phyloP scores from a whole-genome alignment of 2,797 vertebrate genomes.

The Protosalanx chinensis region DNA sequence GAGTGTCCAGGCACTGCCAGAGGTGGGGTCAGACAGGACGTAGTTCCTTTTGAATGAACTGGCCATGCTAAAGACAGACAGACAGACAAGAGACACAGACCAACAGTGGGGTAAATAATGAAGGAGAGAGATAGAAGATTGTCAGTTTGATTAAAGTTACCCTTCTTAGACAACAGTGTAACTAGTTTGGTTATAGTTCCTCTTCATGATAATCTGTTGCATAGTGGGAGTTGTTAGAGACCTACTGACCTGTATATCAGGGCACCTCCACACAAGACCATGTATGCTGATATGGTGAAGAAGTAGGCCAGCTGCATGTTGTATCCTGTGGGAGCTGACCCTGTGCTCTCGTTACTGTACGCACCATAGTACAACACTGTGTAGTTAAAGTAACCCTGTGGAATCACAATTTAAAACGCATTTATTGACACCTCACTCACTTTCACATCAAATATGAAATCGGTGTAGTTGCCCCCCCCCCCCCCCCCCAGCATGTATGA shows the following conservation, averaged over 20 bases:
- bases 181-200: too few species aligned
- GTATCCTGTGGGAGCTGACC: slow-evolving; percentile 60
- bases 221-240: too few species aligned
- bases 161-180: too few species aligned
- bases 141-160: too few species aligned
- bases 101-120: too few species aligned
- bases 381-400: slow-evolving; percentile 86
- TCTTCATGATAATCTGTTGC: too few species aligned
- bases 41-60: slow-evolving; percentile 83
- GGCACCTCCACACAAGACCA: slow-evolving; percentile 82
- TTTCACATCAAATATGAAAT: neutral
- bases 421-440: neutral
- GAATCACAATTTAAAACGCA: slow-evolving; percentile 3
- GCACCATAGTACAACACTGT: slow-evolving; percentile 91
- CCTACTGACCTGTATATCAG: slow-evolving; percentile 85
- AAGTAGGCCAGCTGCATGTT: slow-evolving; percentile 93
- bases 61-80: slow-evolving; percentile 76
- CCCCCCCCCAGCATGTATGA: too few species aligned
- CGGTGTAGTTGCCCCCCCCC: neutral
- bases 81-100: neutral
- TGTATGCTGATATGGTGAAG: slow-evolving; percentile 83
- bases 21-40: slow-evolving; percentile 56
- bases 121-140: too few species aligned
- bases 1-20: slow-evolving; percentile 80
- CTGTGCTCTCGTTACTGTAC: slow-evolving; percentile 77